Evolutionary conservation across 2,888 invertebrate species (phyloP), one percentile per base, ranked within the genome.

Genomic region (Drosophila greeni): DNA sequence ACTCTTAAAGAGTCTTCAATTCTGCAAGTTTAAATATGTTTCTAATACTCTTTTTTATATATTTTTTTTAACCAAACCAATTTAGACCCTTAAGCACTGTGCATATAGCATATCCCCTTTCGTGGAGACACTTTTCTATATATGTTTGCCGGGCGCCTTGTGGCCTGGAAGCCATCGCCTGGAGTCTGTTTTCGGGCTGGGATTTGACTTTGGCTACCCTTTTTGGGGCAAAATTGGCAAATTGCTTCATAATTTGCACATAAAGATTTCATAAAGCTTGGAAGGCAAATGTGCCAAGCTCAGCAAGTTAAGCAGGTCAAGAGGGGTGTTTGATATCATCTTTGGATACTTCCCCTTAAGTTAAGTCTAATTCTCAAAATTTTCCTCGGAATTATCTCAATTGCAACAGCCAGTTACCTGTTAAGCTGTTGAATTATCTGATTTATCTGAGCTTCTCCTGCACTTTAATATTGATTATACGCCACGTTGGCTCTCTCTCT

Each of bases 101-200:
- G 70, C 62, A 74, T 70, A 74, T 78, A 59, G 64, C 49, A 67
- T 48, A 69, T 59, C 48, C 29, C 58, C 51, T 61, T 61, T 65
- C 60, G 49, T 47, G 64, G 60, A 53, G 29, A 64, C 70, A 70
- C 49, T 66, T 43, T 40, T n/a, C n/a, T 43, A 53, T 74, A 53
- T 73, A 51, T 69, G 67, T 82, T 73, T 79, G 76, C 53, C 24
- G 8, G 75, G 52, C 65, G 66, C 76, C 81, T 62, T 66, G 49
- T 26, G 66, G 58, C 54, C 18, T 14, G 45, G 16, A 20, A 29
- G 36, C 16, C 20, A 39, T 23, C 45, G 52, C 60, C 45, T 16
- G 26, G 23, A 56, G 51, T 54, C 47, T 36, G 36, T 56, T 47
- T 68, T 48, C n/a, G 11, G 33, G 26, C 40, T 42, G 33, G 31